Base-by-base conservation (phyloP, 2,113 vertebrate species). In the Zapus hudsonius region DNA sequence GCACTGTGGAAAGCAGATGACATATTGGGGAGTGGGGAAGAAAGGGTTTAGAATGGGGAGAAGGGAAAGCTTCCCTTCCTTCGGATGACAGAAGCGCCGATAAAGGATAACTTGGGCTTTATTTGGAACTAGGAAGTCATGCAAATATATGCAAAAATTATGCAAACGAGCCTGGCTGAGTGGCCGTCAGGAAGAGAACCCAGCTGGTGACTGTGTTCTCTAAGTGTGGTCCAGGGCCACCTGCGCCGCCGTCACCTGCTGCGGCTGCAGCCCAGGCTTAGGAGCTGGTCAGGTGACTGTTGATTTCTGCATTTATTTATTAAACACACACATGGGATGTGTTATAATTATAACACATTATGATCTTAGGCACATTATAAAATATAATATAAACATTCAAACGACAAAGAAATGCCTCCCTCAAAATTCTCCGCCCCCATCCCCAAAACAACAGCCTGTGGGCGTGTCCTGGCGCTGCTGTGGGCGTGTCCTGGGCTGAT, bases 91-190 rank as follows among this genome's bases (percentile, higher is more conserved):
- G 66, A 85, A 78, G 61, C 25, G 52, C 84, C 38, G n/a, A 70
- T 10, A 52, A 91, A 44, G 57, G 16, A 57, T 61, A 84, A 44
- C 5, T 8, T 44, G n/a, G 70, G 67, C 80, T 91, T 89, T 55
- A 82, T 64, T 59, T 44, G 76, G 83, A 94, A 82, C 47, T 19
- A 76, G 59, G 89, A 3, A 16, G 22, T 25, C 87, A 96, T 89
- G 94, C 84, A 93, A 89, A 95, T 93, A 52, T 84, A 96, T 96
- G 92, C 83, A 96, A 94, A 95, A 81, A 22, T 67, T 23, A 93
- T 93, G 95, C 89, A 95, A 94, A 93, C 92, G n/a, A 92, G 75
- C 31, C 94, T 1, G 16, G 66, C 84, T 59, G 92, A 36, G 74
- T 87, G 89, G 85, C 80, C 52, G 0, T 16, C 59, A 67, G 90